Percentiles rank a stretch among this genome's conserved stretches.
Evolutionary conservation across 2,113 vertebrate genomes (phyloP).

Genomic region (Glaucidium brasilianum): DNA sequence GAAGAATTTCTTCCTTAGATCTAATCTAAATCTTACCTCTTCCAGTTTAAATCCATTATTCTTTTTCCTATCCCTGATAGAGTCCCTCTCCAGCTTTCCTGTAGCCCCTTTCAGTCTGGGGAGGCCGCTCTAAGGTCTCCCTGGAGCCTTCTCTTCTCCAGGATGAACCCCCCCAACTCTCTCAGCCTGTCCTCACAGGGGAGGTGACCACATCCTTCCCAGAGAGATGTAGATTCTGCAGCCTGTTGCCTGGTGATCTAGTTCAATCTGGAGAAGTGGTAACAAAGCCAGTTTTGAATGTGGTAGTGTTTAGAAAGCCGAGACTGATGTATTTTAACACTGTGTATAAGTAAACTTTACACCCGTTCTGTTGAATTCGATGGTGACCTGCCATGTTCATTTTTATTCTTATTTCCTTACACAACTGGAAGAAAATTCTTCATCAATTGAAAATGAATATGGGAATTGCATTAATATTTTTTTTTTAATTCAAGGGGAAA

Average conservation of each 20-base stretch:
- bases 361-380: neutral
- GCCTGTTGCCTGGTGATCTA: neutral
- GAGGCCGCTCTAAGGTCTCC: too few species aligned
- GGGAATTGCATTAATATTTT: neutral
- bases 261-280: neutral
- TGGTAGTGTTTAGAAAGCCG: neutral
- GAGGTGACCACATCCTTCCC: neutral
- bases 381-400: accelerated
- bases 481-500: neutral
- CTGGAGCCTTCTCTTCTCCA: too few species aligned
- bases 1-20: too few species aligned
- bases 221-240: neutral
- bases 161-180: too few species aligned
- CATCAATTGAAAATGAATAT: neutral
- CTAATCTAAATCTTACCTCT: too few species aligned
- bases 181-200: too few species aligned
- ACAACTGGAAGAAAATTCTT: neutral
- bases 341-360: neutral
- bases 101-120: too few species aligned
- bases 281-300: accelerated
- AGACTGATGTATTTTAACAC: neutral
- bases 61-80: too few species aligned
- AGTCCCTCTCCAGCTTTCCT: too few species aligned
- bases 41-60: too few species aligned
- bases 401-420: neutral